Percentiles rank a stretch among this genome's conserved stretches.
Conservation (phyloP, 2,888 invertebrate genomes). For the Papilio gigon region DNA sequence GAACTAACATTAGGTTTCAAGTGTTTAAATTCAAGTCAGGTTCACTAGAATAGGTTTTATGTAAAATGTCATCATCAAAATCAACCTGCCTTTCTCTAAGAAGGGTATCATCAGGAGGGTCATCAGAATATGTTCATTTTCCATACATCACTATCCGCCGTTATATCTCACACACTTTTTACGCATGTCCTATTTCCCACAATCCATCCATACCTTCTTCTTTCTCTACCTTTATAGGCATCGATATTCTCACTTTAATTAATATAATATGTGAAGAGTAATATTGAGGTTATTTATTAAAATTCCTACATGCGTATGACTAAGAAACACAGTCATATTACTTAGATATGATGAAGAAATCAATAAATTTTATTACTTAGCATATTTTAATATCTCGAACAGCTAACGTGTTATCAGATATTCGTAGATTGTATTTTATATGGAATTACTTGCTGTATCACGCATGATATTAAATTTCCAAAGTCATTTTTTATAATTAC, state of each 20-base stretch:
- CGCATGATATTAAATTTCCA: not conserved
- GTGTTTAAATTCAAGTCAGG: not conserved
- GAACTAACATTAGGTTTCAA: not conserved
- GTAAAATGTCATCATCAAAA: too few relatives aligned
- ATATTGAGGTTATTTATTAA: not conserved
- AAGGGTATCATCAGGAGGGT: too few relatives aligned
- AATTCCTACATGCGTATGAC: not conserved
- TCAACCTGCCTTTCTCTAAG: too few relatives aligned
- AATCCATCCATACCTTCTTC: too few relatives aligned
- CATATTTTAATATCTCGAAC: not conserved
- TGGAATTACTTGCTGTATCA: not conserved
- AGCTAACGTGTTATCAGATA: not conserved
- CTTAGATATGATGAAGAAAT: constrained; percentile 3
- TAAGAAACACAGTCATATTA: not conserved
- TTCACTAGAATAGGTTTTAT: too few relatives aligned
- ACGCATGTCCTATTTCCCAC: too few relatives aligned
- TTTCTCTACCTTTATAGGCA: too few relatives aligned
- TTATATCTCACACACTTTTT: too few relatives aligned
- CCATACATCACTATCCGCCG: too few relatives aligned
- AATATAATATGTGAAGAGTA: not conserved
- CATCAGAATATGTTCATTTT: too few relatives aligned
- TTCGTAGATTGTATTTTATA: not conserved
- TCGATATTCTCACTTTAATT: too few relatives aligned
- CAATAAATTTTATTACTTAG: not conserved
- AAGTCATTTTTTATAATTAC: too few relatives aligned